phyloP scores from a whole-genome alignment of 2,888 invertebrate species.

The Dasysyrphus tricinctus region DNA sequence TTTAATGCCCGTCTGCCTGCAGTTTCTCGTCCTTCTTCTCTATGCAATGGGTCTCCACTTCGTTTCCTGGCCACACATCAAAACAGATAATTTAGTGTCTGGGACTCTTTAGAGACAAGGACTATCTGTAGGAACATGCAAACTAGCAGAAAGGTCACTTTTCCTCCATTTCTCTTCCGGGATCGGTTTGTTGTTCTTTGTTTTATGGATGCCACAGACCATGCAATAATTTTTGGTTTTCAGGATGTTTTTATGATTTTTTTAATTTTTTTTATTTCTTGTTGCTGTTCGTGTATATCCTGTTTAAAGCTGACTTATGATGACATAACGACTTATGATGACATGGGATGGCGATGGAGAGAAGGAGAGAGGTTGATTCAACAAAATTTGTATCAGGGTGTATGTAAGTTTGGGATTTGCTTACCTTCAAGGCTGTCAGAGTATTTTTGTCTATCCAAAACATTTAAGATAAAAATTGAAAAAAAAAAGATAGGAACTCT shows the following conservation, averaged over 20 bases:
- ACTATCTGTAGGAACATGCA: constrained; percentile 36
- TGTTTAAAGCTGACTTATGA: constrained; percentile 25
- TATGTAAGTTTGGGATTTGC: background rate
- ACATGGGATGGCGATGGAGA: background rate
- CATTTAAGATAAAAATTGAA: constrained; percentile 36
- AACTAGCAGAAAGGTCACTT: constrained; percentile 60
- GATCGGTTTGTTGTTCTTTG: constrained; percentile 62
- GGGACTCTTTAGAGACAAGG: constrained; percentile 46
- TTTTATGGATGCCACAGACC: constrained; percentile 68
- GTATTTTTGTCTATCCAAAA: constrained; percentile 33
- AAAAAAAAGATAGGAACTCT: constrained; percentile 1
- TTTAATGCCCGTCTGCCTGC: constrained; percentile 28
- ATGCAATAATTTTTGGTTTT: constrained; percentile 72
- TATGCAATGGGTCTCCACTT: constrained; percentile 6
- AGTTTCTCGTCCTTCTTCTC: background rate
- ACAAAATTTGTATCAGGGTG: constrained; percentile 40
- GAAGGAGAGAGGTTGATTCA: constrained; percentile 14
- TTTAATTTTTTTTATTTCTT: constrained; percentile 24
- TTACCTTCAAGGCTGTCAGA: background rate
- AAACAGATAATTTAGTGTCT: constrained; percentile 65
- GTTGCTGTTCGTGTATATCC: constrained; percentile 23
- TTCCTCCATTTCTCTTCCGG: constrained; percentile 45
- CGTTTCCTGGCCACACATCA: constrained; percentile 53
- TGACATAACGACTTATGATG: constrained; percentile 22
- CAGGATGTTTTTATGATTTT: constrained; percentile 42